phyloP scores from a whole-genome alignment of 2,888 invertebrate species.

The Xiphydria camelus region DNA sequence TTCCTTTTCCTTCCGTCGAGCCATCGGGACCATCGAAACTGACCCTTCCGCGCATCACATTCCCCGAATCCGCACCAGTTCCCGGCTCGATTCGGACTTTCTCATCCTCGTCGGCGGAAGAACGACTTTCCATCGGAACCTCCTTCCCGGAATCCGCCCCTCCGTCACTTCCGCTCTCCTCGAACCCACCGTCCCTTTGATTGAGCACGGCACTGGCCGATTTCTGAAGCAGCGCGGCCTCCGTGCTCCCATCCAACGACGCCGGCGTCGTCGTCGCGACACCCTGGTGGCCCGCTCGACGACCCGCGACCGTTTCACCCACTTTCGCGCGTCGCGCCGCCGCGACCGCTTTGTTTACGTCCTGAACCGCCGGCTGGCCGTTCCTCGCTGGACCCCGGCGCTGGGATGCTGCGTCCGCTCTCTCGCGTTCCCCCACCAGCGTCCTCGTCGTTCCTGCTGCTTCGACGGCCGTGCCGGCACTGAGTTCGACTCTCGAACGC shows the following conservation, averaged over 20 bases:
- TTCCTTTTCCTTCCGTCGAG: too few relatives aligned
- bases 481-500: slow-evolving; percentile 49
- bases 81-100: too few relatives aligned
- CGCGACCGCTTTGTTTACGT: too few relatives aligned
- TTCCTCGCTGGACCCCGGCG: not conserved
- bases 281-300: too few relatives aligned
- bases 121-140: slow-evolving; percentile 21
- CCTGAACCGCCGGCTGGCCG: too few relatives aligned
- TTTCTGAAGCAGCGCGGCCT: too few relatives aligned
- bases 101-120: too few relatives aligned
- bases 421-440: slow-evolving; percentile 42
- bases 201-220: slow-evolving; percentile 44
- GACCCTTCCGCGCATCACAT: not conserved
- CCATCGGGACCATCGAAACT: not conserved
- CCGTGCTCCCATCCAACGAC: not conserved
- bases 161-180: slow-evolving; percentile 4
- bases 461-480: slow-evolving; percentile 54
- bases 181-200: slow-evolving; percentile 26
- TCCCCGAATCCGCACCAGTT: too few relatives aligned
- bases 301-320: too few relatives aligned
- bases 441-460: slow-evolving; percentile 1
- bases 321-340: too few relatives aligned
- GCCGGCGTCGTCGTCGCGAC: too few relatives aligned
- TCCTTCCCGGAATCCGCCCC: slow-evolving; percentile 10
- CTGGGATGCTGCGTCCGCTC: slow-evolving; percentile 14